A percentile compares a stretch with the other conserved stretches of the same genome.
Evolutionary conservation across 2,113 vertebrate genomes (phyloP).

Genomic region (Corythornis madagascariensis): DNA sequence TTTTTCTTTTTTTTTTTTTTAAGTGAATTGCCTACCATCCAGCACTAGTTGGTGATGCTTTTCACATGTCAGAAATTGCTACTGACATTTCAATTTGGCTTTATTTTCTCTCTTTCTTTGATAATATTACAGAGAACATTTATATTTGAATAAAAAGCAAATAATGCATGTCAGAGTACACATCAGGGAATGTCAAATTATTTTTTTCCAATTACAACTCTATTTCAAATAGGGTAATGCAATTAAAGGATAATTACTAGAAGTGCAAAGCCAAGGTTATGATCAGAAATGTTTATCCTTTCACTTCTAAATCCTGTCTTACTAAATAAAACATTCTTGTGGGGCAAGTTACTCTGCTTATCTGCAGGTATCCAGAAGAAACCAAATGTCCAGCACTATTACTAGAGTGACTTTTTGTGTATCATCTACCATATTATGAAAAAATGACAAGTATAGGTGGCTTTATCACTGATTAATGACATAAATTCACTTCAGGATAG

Average conservation of each 20-base stretch:
- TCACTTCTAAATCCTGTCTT: slow-evolving; percentile 72
- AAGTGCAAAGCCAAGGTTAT: slow-evolving; percentile 80
- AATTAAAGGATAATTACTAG: slow-evolving; percentile 84
- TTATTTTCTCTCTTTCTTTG: slow-evolving; percentile 78
- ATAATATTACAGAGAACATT: slow-evolving; percentile 85
- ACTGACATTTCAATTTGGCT: slow-evolving; percentile 91
- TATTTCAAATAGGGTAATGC: slow-evolving; percentile 81
- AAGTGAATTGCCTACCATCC: slow-evolving; percentile 66
- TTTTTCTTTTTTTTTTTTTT: slow-evolving; percentile 68
- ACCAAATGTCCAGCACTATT: neutral
- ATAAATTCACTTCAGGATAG: slow-evolving; percentile 62
- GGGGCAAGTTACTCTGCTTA: slow-evolving; percentile 56
- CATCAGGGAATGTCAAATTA: slow-evolving; percentile 75
- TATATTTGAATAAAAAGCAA: slow-evolving; percentile 92
- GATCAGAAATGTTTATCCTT: slow-evolving; percentile 79
- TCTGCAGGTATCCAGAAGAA: slow-evolving; percentile 45
- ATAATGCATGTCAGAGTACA: slow-evolving; percentile 72
- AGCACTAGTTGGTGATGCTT: slow-evolving; percentile 72
- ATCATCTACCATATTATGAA: neutral
- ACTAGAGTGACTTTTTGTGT: neutral
- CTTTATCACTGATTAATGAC: slow-evolving; percentile 48
- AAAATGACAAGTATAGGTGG: neutral
- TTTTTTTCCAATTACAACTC: slow-evolving; percentile 80
- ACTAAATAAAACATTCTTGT: slow-evolving; percentile 71
- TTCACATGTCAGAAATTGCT: slow-evolving; percentile 87